These are phyloP conservation scores for Drosophila repletoides DNA, from an alignment of 1,140 invertebrate genomes.

Conservation along the genomic window DNA sequence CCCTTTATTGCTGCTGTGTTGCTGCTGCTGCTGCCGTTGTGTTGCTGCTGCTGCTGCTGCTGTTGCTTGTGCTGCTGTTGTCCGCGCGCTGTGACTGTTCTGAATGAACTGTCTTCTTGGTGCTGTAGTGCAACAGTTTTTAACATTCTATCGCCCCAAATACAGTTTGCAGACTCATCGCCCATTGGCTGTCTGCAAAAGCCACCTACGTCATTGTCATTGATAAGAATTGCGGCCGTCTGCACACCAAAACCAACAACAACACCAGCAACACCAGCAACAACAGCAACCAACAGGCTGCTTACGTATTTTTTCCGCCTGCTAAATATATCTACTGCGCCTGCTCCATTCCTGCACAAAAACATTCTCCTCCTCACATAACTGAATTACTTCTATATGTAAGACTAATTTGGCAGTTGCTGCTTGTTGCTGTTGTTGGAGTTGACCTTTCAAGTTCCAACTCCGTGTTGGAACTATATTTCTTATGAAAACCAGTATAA, in stretches of 20 bases:
- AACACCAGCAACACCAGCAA: neutral
- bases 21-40: constrained; percentile 8
- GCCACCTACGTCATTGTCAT: constrained; percentile 73
- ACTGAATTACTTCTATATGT: constrained; percentile 5
- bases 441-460: neutral
- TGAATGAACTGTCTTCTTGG: constrained; percentile 77
- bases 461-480: no score
- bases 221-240: constrained; percentile 70
- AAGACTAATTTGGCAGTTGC: constrained; percentile 3
- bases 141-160: constrained; percentile 70
- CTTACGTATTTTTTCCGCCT: constrained; percentile 52
- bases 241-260: constrained; percentile 11
- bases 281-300: constrained; percentile 27
- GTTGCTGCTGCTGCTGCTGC: constrained; percentile 16
- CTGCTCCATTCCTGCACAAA: constrained; percentile 51
- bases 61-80: constrained; percentile 14
- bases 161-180: constrained; percentile 50
- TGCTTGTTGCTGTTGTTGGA: neutral
- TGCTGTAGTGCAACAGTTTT: constrained; percentile 77
- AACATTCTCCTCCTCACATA: neutral
- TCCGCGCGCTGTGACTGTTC: constrained; percentile 70
- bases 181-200: constrained; percentile 47
- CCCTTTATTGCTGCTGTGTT: neutral
- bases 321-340: constrained; percentile 19
- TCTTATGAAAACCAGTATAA: no score